These are phyloP conservation scores for Sphenopsis melanotis DNA, from an alignment of 2,797 vertebrate genomes.

Conservation along the genomic window DNA sequence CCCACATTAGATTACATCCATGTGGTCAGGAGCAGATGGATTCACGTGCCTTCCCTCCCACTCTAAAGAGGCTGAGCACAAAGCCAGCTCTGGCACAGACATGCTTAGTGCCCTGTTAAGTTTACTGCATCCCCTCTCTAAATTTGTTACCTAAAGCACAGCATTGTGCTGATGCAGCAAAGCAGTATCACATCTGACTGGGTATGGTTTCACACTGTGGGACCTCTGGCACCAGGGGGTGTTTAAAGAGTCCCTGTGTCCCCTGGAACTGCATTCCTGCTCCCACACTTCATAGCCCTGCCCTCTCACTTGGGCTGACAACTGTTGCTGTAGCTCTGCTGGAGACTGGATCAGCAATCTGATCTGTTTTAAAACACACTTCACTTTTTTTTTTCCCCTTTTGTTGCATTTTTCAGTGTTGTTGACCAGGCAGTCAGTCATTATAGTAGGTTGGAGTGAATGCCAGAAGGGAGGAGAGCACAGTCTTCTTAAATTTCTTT, in stretches of 20 bases:
- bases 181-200: neutral
- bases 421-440: neutral
- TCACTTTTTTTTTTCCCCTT: neutral
- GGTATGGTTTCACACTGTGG: conserved; percentile 35
- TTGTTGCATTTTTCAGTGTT: neutral
- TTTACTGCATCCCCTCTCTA: neutral
- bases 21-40: conserved; percentile 17
- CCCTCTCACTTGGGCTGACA: conserved; percentile 35
- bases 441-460: neutral
- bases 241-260: neutral
- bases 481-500: neutral
- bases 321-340: conserved; percentile 23
- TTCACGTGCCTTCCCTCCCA: conserved; percentile 9
- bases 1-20: neutral
- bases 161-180: neutral
- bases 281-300: conserved; percentile 29
- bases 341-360: neutral
- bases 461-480: neutral
- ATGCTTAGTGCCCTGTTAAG: neutral
- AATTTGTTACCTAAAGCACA: neutral
- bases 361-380: neutral
- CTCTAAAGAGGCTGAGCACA: neutral
- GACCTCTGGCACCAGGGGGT: conserved; percentile 22
- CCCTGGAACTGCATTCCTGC: conserved; percentile 14
- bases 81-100: neutral